Evolutionary conservation across 2,888 invertebrate genomes (phyloP).

Genomic region (Petrolisthes manimaculis): DNA sequence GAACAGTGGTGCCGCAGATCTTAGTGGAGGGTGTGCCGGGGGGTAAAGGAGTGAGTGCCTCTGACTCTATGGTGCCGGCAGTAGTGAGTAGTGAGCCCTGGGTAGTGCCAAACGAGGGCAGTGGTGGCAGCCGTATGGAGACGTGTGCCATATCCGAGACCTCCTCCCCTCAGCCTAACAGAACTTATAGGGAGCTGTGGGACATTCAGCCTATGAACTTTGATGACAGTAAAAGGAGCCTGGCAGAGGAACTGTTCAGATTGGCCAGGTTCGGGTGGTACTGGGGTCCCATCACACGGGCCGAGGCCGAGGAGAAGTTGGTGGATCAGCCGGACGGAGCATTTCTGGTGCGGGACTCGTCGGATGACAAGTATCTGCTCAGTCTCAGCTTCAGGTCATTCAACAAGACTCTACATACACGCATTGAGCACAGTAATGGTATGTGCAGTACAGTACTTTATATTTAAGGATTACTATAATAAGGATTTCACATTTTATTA

Average conservation of each 20-base stretch:
- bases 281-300: constrained; percentile 67
- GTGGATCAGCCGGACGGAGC: constrained; percentile 80
- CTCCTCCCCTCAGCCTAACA: constrained; percentile 42
- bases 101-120: not conserved
- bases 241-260: constrained; percentile 55
- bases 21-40: constrained; percentile 28
- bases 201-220: constrained; percentile 30
- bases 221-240: constrained; percentile 50
- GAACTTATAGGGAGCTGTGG: constrained; percentile 42
- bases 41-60: not conserved
- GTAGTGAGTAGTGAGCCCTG: not conserved
- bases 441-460: constrained; percentile 65
- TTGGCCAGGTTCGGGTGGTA: constrained; percentile 63
- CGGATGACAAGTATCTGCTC: constrained; percentile 79
- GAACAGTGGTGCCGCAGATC: constrained; percentile 23
- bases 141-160: constrained; percentile 52
- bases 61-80: not conserved
- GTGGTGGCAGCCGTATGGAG: constrained; percentile 17
- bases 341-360: constrained; percentile 84
- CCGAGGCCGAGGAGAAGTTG: constrained; percentile 80
- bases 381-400: constrained; percentile 80
- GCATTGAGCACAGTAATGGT: constrained; percentile 81
- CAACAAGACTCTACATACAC: constrained; percentile 80
- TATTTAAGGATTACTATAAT: too few relatives aligned
- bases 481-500: too few relatives aligned